phyloP scores from a whole-genome alignment of 2,888 invertebrate genomes.

The Ennomos fuscantarius region DNA sequence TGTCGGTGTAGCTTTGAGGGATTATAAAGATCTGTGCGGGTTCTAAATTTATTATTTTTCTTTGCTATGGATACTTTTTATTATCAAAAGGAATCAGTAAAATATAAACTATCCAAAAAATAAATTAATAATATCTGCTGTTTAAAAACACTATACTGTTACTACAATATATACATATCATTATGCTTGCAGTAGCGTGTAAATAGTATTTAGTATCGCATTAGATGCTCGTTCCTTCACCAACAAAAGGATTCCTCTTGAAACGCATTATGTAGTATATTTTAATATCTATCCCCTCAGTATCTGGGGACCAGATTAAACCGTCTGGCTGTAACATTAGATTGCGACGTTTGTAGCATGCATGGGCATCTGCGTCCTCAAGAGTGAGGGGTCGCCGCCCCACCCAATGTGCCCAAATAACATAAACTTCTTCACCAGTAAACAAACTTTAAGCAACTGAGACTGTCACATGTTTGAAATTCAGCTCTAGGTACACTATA shows the following conservation, averaged over 20 bases:
- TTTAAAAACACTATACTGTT: no score
- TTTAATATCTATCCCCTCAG: conserved; percentile 41
- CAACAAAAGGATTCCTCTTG: conserved; percentile 35
- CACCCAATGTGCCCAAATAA: conserved; percentile 42
- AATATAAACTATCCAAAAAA: no score
- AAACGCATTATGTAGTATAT: conserved; percentile 37
- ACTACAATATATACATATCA: no score
- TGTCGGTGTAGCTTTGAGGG: conserved; percentile 1
- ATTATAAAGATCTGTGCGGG: conserved; percentile 4
- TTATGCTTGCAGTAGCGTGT: no score
- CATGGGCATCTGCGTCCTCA: conserved; percentile 75
- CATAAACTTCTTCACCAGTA: conserved; percentile 13
- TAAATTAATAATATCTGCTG: no score
- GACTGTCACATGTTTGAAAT: no score
- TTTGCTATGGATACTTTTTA: no score
- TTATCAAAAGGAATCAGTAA: no score
- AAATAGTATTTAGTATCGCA: not conserved
- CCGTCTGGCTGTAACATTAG: conserved; percentile 31
- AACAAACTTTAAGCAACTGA: not conserved
- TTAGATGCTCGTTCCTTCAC: conserved; percentile 22
- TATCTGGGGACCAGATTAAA: conserved; percentile 56
- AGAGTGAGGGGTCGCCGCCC: conserved; percentile 63
- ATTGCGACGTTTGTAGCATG: conserved; percentile 43
- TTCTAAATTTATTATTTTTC: not conserved
- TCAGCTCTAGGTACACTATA: no score